These are phyloP conservation scores for Toxotes chatareus DNA, from an alignment of 2,113 vertebrate species.

Conservation along the genomic window DNA sequence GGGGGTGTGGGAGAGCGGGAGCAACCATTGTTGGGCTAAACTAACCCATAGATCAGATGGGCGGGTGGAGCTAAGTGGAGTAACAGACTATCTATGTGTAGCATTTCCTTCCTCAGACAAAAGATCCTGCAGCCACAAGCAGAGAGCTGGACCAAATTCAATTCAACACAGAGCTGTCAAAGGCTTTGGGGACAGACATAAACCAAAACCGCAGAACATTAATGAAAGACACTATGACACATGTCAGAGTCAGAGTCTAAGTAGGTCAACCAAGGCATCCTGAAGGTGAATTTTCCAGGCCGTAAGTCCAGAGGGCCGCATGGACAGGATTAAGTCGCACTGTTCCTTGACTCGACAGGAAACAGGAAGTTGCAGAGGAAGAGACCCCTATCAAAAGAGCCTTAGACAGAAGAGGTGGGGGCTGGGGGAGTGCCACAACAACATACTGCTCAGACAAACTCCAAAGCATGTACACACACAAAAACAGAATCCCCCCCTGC, in stretches of 20 bases:
- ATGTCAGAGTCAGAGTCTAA: conserved; percentile 12
- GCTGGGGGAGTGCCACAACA: conserved; percentile 51
- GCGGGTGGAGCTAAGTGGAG: not conserved
- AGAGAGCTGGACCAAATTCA: conserved; percentile 28
- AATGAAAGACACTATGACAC: not conserved
- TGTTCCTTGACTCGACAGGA: conserved; percentile 64
- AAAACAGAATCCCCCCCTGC: conserved; percentile 35
- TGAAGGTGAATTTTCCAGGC: conserved; percentile 7
- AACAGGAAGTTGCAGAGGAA: conserved; percentile 78
- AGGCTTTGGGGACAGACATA: not conserved
- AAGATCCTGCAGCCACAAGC: conserved; percentile 38
- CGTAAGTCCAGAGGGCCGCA: not conserved
- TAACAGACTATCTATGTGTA: conserved; percentile 51
- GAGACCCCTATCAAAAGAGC: conserved; percentile 64
- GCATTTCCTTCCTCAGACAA: conserved; percentile 56
- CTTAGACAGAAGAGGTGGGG: conserved; percentile 36
- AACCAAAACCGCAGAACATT: not conserved
- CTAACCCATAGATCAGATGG: conserved; percentile 54
- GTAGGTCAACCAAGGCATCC: conserved; percentile 43
- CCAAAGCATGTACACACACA: conserved; percentile 40
- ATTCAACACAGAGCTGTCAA: not conserved
- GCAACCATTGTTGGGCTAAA: conserved; percentile 67
- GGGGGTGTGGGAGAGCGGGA: conserved; percentile 43
- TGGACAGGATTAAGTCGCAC: conserved; percentile 35
- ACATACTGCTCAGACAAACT: conserved; percentile 42